Evolutionary conservation across 2,888 invertebrate species (phyloP), one percentile per base, ranked within the genome.

Genomic region (Lepeophtheirus nordmannii): DNA sequence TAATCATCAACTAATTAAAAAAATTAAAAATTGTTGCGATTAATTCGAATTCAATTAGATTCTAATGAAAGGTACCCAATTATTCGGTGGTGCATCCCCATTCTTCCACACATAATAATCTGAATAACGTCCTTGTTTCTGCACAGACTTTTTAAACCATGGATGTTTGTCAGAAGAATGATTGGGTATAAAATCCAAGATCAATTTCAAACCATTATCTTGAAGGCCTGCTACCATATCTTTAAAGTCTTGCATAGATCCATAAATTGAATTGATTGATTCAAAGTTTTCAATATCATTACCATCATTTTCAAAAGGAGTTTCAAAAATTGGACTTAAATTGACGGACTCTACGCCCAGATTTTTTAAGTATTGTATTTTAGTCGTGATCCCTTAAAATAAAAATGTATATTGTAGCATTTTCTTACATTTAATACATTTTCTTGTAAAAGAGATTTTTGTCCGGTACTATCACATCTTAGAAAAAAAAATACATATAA

Each of bases 301-400:
- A 0, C 91, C 91, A 73, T 86, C 86, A 76, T 92, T 90, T 0
- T 82, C 79, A 85, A 87, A 86, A 0, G 90, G 89, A 0, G 89
- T 89, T 67, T 79, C 78, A 75, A 84, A 89, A 71, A 92, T 85
- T 0, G 91, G 89, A 0, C 88, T 89, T 67, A 92, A 76, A 89
- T 90, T 89, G 66, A 87, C 80, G 0, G 85, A 85, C 11, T 82
- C 82, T 0, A 89, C 79, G 0, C 86, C 86, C 0, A 85, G 77
- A 10, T 85, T 82, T 53, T 78, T 77, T 37, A 88, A 80, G 71
- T 87, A 82, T 11, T 82, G 79, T 72, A 67, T 62, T 58, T 67
- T 68, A 1, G 68, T 65, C 10, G 60, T 68, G 41, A 70, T 69
- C 5, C 70, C 70, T 70, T 62, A 17, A 17, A 46, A 46, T n/a